Percentiles rank a stretch among this genome's conserved stretches.
These are phyloP conservation scores for Apostichopus leukothele DNA, from an alignment of 53 echinoderm and acorn worm species.

Conservation along the genomic window DNA sequence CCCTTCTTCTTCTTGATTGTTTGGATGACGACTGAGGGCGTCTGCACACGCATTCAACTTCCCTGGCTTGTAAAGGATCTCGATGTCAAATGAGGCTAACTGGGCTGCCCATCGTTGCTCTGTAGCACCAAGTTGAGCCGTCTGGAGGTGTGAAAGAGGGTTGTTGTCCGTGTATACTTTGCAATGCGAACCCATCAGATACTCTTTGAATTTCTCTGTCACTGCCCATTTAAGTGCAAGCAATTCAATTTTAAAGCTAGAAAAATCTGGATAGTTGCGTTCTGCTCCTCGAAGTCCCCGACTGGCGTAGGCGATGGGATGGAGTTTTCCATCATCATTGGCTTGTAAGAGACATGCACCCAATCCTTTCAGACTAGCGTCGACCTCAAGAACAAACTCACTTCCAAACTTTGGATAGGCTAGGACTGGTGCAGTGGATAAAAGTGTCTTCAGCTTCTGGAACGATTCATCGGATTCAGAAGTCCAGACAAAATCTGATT, in stretches of 20 bases:
- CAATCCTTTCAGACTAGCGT: conserved; percentile 39
- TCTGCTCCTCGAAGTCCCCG: conserved; percentile 15
- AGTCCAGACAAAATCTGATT: conserved; percentile 30
- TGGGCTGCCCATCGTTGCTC: conserved; percentile 59
- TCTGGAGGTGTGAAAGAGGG: conserved; percentile 50
- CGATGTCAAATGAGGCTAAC: conserved; percentile 54
- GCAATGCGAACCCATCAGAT: conserved; percentile 40
- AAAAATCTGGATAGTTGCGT: conserved; percentile 42
- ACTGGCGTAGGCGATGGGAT: conserved; percentile 52
- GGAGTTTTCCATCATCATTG: conserved; percentile 38
- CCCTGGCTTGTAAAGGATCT: conserved; percentile 55
- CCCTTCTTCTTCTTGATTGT: not conserved
- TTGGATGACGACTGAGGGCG: conserved; percentile 50
- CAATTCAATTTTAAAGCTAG: conserved; percentile 44
- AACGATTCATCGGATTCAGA: conserved; percentile 48
- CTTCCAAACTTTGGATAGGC: conserved; percentile 35
- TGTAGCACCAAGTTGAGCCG: conserved; percentile 58
- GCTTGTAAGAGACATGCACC: conserved; percentile 44
- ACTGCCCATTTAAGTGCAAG: conserved; percentile 55
- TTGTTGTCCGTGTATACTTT: conserved; percentile 57
- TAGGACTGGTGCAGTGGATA: conserved; percentile 43
- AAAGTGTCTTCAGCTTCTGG: conserved; percentile 35
- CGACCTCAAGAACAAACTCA: conserved; percentile 37
- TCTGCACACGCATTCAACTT: conserved; percentile 62
- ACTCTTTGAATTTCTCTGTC: conserved; percentile 51